These are phyloP conservation scores for Ligdia adustata DNA, from an alignment of 2,888 invertebrate species.

Conservation along the genomic window DNA sequence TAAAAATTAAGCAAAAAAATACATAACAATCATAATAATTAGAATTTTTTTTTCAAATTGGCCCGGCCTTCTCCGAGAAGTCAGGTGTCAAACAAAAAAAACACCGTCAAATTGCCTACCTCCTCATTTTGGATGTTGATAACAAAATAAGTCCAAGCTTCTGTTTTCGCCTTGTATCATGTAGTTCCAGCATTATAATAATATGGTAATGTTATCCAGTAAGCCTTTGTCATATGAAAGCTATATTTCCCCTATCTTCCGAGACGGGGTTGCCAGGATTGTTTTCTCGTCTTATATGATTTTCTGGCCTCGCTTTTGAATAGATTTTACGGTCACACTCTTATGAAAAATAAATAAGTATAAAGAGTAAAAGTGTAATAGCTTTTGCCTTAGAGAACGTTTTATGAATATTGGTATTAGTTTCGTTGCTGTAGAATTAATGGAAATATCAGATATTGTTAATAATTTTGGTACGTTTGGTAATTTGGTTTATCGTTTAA, in stretches of 20 bases:
- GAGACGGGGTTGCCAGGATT: conserved; percentile 11
- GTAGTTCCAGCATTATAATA: conserved; percentile 25
- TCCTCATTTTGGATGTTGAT: too few species aligned
- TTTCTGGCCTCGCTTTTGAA: conserved; percentile 14
- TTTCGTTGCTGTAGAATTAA: not conserved
- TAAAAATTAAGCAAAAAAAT: too few species aligned
- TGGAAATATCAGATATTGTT: too few species aligned
- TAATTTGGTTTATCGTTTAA: too few species aligned
- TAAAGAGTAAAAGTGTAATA: conserved; percentile 2
- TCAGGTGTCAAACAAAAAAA: too few species aligned
- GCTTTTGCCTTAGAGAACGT: not conserved
- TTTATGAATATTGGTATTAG: conserved; percentile 3
- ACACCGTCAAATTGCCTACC: too few species aligned
- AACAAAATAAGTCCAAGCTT: too few species aligned
- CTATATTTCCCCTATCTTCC: conserved; percentile 32
- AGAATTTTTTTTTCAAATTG: too few species aligned
- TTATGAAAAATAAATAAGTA: conserved; percentile 7
- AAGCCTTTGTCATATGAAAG: conserved; percentile 29
- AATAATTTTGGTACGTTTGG: too few species aligned
- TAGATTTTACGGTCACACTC: conserved; percentile 15
- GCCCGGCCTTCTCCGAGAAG: too few species aligned
- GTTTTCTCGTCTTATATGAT: conserved; percentile 21
- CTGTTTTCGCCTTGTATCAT: not conserved
- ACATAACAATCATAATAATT: too few species aligned
- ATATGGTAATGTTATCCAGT: conserved; percentile 37